Conservation (phyloP, 2,113 vertebrate genomes). For the Turnix velox region DNA sequence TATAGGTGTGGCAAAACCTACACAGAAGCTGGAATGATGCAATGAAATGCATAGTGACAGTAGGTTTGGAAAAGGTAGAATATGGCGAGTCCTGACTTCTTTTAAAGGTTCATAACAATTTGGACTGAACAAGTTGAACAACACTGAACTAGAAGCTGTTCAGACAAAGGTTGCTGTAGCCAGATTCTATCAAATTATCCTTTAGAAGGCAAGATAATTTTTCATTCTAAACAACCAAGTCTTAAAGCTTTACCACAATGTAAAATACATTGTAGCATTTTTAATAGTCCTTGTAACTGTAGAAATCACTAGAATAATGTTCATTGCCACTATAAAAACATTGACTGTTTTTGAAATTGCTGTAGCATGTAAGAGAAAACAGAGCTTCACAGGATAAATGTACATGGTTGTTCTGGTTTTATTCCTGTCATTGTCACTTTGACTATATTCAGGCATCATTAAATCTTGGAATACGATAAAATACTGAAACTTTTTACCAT, state of each 20-base stretch:
- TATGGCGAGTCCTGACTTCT: neutral
- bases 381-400: neutral
- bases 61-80: neutral
- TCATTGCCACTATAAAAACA: neutral
- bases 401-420: neutral
- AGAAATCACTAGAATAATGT: neutral
- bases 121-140: neutral
- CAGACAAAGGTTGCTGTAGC: neutral
- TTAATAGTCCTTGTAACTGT: neutral
- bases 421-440: neutral
- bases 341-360: neutral
- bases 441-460: accelerated
- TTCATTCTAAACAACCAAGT: neutral
- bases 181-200: neutral
- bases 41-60: neutral
- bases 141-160: neutral
- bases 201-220: neutral
- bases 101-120: neutral
- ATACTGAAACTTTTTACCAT: neutral
- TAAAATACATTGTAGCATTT: neutral
- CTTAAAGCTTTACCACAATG: neutral
- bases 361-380: neutral
- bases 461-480: neutral
- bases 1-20: neutral
- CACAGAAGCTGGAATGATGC: neutral